Base-by-base conservation (phyloP, 1,140 invertebrate genomes). In the Caenorhabditis tropicalis region DNA sequence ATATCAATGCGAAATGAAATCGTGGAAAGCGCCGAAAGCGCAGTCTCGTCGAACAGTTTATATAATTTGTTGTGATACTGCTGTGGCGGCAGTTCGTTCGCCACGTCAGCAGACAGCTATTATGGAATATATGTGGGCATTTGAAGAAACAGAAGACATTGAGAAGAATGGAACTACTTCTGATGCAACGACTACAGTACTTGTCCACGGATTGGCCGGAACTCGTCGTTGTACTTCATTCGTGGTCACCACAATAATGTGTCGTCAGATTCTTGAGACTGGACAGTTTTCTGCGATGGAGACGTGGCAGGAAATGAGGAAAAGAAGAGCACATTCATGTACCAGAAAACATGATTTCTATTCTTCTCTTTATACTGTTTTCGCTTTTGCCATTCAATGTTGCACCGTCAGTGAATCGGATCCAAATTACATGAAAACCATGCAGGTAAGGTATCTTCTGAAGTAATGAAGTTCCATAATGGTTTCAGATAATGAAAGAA, bases 91-190 rank as follows among this genome's bases (percentile, higher is more conserved):
- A 24, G 2, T 74, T 46, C 65, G 65, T 43, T 43, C 65, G 16
- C 65, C 65, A 33, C 65, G 65, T 43, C 65, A 74, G 15, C 65
- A 74, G 15, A 74, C 65, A 21, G 65, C n/a, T 43, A 2, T 74
- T 0, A 43, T 74, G 65, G 65, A 74, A 46, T 74, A 74, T n/a
- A 74, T 74, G 65, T 74, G 65, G 65, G 36, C 65, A 24, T 74
- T 74, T 74, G 65, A 74, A 46, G 65, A 74, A 2, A 46, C 65
- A 1, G 36, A 74, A 43, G 65, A 33, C n/a, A 74, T 74, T n/a
- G 65, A 74, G n/a, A 43, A 21, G 10, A 31, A 46, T 15, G 65
- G 33, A 43, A 24, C 65, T 12, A 43, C 36, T 19, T 31, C 65
- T 27, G 65, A 74, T 74, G 65, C 65, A 27, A 12, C 10, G n/a